phyloP scores from a whole-genome alignment of 1,140 invertebrate genomes.

The Andrena cerasifolii region DNA sequence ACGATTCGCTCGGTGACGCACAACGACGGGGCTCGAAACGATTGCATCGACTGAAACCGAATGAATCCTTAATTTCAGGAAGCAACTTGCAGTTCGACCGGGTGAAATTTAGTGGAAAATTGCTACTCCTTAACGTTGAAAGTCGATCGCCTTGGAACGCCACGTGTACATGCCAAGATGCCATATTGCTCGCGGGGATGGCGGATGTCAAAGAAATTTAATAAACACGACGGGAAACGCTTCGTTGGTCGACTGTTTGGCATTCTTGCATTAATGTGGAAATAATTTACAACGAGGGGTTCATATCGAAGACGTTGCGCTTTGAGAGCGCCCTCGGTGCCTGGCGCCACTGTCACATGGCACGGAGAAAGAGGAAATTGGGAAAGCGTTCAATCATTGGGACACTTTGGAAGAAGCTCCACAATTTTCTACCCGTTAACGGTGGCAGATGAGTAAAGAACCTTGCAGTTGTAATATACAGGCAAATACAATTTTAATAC shows the following conservation, averaged over 20 bases:
- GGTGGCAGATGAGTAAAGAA: too few species aligned
- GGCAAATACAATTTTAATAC: too few species aligned
- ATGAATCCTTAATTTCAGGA: not conserved
- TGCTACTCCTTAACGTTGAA: not conserved
- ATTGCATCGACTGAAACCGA: not conserved
- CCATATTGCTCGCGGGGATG: constrained; percentile 25
- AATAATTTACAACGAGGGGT: constrained; percentile 59
- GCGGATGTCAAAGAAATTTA: constrained; percentile 66
- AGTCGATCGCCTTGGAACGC: not conserved
- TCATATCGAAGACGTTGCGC: constrained; percentile 33
- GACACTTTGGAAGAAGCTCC: too few species aligned
- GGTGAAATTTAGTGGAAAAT: constrained; percentile 2
- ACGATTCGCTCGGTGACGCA: not conserved
- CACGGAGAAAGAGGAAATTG: not conserved
- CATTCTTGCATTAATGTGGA: constrained; percentile 63
- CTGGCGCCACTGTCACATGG: too few species aligned
- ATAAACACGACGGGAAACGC: constrained; percentile 62
- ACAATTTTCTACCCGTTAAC: not conserved
- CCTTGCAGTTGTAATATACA: too few species aligned
- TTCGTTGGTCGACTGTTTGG: constrained; percentile 35
- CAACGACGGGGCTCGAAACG: not conserved
- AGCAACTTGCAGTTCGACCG: not conserved
- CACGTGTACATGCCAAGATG: constrained; percentile 17
- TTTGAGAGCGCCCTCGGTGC: constrained; percentile 7
- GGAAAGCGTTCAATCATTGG: not conserved